A percentile compares a stretch with the other conserved stretches of the same genome.
phyloP scores from a whole-genome alignment of 2,888 invertebrate species.

The Acanthococcus lagerstroemiae region DNA sequence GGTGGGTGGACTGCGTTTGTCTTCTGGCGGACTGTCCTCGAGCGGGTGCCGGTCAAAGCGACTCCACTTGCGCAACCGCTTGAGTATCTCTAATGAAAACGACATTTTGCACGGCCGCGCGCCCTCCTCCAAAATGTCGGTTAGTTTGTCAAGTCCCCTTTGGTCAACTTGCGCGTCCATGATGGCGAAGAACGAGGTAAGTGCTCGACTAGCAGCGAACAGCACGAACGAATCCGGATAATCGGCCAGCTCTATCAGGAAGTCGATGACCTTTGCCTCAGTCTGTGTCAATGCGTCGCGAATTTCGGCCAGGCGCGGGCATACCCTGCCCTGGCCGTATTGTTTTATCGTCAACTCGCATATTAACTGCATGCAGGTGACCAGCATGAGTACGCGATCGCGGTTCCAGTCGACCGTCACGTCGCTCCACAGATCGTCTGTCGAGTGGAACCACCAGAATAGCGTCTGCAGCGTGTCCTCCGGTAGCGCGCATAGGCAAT shows the following conservation, averaged over 20 bases:
- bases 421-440: conserved; percentile 24
- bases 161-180: conserved; percentile 71
- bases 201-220: conserved; percentile 65
- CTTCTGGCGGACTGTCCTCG: conserved; percentile 53
- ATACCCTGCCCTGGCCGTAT: conserved; percentile 69
- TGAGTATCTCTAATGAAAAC: conserved; percentile 73
- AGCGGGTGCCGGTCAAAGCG: conserved; percentile 69
- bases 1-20: conserved; percentile 42
- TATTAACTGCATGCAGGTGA: conserved; percentile 71
- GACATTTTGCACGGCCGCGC: conserved; percentile 57
- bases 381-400: conserved; percentile 61
- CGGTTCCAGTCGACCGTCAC: conserved; percentile 47
- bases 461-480: neutral
- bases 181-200: conserved; percentile 73
- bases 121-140: conserved; percentile 55
- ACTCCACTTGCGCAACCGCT: conserved; percentile 80
- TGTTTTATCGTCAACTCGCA: conserved; percentile 78
- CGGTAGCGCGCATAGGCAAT: conserved; percentile 31
- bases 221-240: conserved; percentile 70
- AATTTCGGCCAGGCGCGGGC: conserved; percentile 66
- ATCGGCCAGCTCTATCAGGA: conserved; percentile 68
- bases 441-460: conserved; percentile 31
- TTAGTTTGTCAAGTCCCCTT: conserved; percentile 54
- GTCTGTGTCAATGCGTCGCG: conserved; percentile 70
- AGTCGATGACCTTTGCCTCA: conserved; percentile 72